A percentile compares a stretch with the other conserved stretches of the same genome.
Evolutionary conservation across 2,113 vertebrate species (phyloP).

Genomic region (Bubalus kerabau): DNA sequence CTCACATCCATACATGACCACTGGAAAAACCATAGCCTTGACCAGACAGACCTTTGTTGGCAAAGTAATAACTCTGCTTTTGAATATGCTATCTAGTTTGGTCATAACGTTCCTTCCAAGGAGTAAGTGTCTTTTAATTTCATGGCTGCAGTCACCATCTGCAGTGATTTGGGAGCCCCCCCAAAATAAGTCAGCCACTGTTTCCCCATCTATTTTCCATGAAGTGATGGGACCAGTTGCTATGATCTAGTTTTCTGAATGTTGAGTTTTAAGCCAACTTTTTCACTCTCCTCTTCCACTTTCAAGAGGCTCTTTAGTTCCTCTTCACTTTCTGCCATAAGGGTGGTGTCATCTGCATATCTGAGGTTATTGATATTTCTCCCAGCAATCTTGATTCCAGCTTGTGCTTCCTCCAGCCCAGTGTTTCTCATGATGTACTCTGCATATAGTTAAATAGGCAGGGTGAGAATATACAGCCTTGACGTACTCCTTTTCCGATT

Average conservation of each 20-base stretch:
- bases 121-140: background rate
- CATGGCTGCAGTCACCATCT: background rate
- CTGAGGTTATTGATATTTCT: background rate
- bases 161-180: background rate
- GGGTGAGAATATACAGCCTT: background rate
- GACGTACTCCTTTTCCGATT: rapidly evolving
- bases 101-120: background rate
- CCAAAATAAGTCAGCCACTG: background rate
- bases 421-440: background rate
- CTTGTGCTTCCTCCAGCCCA: background rate
- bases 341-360: background rate
- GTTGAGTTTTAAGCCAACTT: background rate
- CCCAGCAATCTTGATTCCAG: rapidly evolving
- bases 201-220: rapidly evolving
- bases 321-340: background rate
- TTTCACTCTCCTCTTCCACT: background rate
- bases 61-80: background rate
- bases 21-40: background rate
- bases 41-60: background rate
- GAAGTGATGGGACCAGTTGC: background rate
- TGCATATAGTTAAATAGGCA: background rate
- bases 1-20: background rate
- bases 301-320: background rate
- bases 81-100: background rate
- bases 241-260: no score